Conservation (phyloP, 2,888 invertebrate species). For the Celastrina argiolus region DNA sequence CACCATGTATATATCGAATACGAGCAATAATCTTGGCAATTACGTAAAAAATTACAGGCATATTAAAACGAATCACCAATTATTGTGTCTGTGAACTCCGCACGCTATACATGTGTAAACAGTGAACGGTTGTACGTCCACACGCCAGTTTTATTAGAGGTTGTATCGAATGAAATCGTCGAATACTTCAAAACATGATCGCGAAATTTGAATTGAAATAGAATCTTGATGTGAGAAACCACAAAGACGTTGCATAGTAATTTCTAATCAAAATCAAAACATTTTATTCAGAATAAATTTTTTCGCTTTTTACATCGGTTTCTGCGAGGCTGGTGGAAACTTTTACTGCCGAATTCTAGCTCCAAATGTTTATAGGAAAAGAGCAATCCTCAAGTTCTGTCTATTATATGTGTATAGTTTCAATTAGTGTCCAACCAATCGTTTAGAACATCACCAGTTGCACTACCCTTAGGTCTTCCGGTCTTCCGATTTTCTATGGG, state of each 20-base stretch:
- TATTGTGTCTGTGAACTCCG: not conserved
- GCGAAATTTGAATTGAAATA: not conserved
- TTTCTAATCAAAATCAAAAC: too few species aligned
- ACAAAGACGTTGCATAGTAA: not conserved
- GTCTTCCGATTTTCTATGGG: too few species aligned
- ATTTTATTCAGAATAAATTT: too few species aligned
- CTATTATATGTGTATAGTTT: too few species aligned
- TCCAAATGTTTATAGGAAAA: too few species aligned
- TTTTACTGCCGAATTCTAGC: too few species aligned
- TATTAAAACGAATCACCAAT: constrained; percentile 5
- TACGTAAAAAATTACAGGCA: not conserved
- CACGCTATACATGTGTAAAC: constrained; percentile 4
- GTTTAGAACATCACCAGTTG: too few species aligned
- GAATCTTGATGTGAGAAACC: not conserved
- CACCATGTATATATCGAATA: not conserved
- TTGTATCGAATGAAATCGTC: not conserved
- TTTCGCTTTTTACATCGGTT: too few species aligned
- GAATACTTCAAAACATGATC: not conserved
- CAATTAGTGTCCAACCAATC: too few species aligned
- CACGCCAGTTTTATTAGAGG: not conserved
- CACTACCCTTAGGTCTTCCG: too few species aligned
- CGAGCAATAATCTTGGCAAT: not conserved
- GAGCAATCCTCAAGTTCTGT: too few species aligned
- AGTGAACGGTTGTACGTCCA: not conserved
- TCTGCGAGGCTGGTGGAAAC: too few species aligned